phyloP scores from a whole-genome alignment of 2,888 invertebrate species.

The Caenorhabditis drosophilae region DNA sequence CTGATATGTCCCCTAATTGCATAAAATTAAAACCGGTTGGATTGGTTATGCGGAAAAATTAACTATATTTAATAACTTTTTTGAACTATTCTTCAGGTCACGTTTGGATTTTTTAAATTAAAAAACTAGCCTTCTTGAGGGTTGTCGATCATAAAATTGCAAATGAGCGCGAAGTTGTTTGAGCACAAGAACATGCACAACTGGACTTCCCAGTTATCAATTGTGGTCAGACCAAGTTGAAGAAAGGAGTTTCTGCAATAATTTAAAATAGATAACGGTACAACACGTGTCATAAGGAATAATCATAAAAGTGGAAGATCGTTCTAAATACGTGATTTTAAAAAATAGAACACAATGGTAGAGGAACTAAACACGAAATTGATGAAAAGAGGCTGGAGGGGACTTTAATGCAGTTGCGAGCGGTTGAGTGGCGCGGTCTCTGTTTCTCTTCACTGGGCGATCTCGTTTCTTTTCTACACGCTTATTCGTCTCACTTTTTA shows the following conservation, averaged over 20 bases:
- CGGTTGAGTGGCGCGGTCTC: conserved; percentile 29
- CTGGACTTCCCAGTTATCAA: conserved; percentile 41
- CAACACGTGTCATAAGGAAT: conserved; percentile 19
- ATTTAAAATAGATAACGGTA: conserved; percentile 27
- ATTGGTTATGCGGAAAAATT: no score
- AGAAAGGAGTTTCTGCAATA: conserved; percentile 32
- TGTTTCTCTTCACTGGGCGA: no score
- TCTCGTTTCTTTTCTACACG: no score
- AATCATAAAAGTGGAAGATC: background rate
- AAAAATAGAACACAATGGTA: background rate
- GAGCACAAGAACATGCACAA: conserved; percentile 58
- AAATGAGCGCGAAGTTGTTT: conserved; percentile 48
- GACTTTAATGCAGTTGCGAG: conserved; percentile 21
- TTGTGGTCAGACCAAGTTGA: conserved; percentile 35
- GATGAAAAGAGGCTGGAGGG: background rate
- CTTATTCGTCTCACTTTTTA: no score
- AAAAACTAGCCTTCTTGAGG: conserved; percentile 59
- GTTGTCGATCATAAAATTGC: conserved; percentile 67
- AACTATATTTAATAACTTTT: no score
- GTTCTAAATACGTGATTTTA: no score
- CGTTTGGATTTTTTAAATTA: background rate
- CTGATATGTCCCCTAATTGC: no score
- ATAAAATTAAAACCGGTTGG: no score
- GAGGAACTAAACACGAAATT: background rate
- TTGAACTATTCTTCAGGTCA: no score